Evolutionary conservation across 1,140 invertebrate genomes (phyloP).

Genomic region (Drosophila tristis): DNA sequence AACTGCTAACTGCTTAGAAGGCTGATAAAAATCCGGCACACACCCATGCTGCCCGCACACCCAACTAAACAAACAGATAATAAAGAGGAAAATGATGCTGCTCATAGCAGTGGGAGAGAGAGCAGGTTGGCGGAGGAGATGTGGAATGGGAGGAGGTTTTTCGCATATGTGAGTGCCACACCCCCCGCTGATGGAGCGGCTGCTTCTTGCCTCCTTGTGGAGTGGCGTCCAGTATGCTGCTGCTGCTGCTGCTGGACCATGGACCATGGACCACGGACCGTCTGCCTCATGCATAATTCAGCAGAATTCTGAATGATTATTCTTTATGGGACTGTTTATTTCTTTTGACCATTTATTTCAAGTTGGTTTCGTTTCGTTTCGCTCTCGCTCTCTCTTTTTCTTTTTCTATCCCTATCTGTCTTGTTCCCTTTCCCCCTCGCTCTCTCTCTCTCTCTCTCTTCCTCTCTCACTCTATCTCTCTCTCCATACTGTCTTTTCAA

Average conservation of each 20-base stretch:
- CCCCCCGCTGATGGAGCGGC: slow-evolving; percentile 55
- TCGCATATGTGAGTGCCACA: slow-evolving; percentile 70
- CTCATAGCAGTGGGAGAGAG: background rate
- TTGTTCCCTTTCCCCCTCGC: background rate
- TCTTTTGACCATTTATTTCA: slow-evolving; percentile 84
- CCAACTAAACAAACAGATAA: slow-evolving; percentile 78
- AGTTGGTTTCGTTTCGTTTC: slow-evolving; percentile 62
- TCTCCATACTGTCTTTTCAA: background rate
- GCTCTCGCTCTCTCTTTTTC: slow-evolving; percentile 7
- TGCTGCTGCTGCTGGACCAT: slow-evolving; percentile 39
- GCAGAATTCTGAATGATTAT: slow-evolving; percentile 84
- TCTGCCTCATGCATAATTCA: slow-evolving; percentile 83
- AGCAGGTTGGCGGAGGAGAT: background rate
- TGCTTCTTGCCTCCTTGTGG: slow-evolving; percentile 22
- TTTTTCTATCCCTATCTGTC: background rate
- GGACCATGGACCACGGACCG: slow-evolving; percentile 30
- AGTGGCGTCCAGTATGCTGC: slow-evolving; percentile 52
- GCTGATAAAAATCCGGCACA: slow-evolving; percentile 79
- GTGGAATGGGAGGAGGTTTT: slow-evolving; percentile 25
- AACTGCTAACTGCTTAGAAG: slow-evolving; percentile 74
- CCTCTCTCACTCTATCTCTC: too few species aligned
- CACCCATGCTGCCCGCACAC: slow-evolving; percentile 28
- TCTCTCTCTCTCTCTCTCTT: too few species aligned
- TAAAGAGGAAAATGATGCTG: slow-evolving; percentile 79
- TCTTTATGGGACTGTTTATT: slow-evolving; percentile 84